phyloP scores from a whole-genome alignment of 2,888 invertebrate genomes.

The Athrips mouffetella region DNA sequence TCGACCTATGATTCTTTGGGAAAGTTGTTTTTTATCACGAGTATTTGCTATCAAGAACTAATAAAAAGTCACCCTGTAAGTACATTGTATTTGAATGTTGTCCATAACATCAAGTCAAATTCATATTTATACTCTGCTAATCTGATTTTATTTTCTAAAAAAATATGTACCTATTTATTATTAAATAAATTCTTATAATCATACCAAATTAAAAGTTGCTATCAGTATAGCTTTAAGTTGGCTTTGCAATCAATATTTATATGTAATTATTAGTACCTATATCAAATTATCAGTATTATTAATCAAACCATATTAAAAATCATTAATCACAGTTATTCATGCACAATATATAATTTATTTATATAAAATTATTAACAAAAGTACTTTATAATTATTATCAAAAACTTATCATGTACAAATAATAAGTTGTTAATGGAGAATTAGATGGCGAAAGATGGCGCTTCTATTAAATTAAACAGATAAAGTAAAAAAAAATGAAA shows the following conservation, averaged over 20 bases:
- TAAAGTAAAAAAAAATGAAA: no score
- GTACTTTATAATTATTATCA: background rate
- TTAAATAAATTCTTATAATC: background rate
- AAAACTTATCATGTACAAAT: background rate
- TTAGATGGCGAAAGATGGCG: no score
- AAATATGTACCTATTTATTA: background rate
- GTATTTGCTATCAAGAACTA: no score
- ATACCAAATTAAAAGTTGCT: conserved; percentile 5
- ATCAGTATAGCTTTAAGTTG: conserved; percentile 19
- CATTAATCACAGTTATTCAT: conserved; percentile 27
- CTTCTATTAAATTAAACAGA: no score
- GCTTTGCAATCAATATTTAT: conserved; percentile 9
- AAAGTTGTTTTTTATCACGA: no score
- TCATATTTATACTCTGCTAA: no score
- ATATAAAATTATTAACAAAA: background rate
- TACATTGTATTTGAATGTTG: no score
- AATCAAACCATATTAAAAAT: conserved; percentile 17
- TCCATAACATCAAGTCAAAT: no score
- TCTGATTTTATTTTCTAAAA: background rate
- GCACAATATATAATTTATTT: conserved; percentile 23
- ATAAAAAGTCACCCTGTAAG: no score
- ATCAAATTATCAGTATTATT: conserved; percentile 20
- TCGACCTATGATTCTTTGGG: no score
- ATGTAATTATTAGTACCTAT: background rate
- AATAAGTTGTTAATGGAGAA: background rate